Evolutionary conservation across 1,140 invertebrate genomes (phyloP).

Genomic region (Drosophila tsacasi): DNA sequence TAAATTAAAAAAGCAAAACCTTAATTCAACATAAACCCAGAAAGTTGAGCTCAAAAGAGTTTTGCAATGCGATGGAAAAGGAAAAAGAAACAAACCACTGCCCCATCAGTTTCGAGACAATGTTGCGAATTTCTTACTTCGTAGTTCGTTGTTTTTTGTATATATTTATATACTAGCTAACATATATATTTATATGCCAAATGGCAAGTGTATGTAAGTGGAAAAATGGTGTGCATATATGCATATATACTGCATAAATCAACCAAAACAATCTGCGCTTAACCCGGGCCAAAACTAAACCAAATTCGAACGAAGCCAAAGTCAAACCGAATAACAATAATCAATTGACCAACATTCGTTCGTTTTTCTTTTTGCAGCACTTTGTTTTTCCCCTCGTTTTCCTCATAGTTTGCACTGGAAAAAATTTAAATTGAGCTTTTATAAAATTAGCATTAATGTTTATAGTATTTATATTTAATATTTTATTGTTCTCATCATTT

Average conservation of each 20-base stretch:
- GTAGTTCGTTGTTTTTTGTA: background rate
- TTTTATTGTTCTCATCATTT: background rate
- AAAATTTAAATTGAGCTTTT: background rate
- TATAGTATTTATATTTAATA: background rate
- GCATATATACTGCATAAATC: conserved; percentile 43
- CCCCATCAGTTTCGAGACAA: conserved; percentile 42
- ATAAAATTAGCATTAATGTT: background rate
- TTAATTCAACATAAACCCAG: conserved; percentile 50
- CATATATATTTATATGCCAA: conserved; percentile 6
- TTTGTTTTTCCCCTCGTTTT: conserved; percentile 19
- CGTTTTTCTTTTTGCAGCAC: conserved; percentile 30
- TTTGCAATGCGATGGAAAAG: conserved; percentile 51
- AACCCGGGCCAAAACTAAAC: conserved; percentile 38
- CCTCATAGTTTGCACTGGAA: background rate
- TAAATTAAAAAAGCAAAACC: conserved; percentile 48
- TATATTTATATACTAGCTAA: background rate
- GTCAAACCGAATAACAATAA: conserved; percentile 26
- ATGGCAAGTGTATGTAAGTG: conserved; percentile 9
- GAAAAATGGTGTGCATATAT: conserved; percentile 16
- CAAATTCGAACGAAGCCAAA: conserved; percentile 44
- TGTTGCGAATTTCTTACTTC: conserved; percentile 60
- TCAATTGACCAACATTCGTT: conserved; percentile 55
- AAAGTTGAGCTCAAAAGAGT: conserved; percentile 35
- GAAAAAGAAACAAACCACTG: conserved; percentile 41
- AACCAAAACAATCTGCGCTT: conserved; percentile 19